Evolutionary conservation across 2,113 vertebrate genomes (phyloP).

Genomic region (Telmatochromis sp.): DNA sequence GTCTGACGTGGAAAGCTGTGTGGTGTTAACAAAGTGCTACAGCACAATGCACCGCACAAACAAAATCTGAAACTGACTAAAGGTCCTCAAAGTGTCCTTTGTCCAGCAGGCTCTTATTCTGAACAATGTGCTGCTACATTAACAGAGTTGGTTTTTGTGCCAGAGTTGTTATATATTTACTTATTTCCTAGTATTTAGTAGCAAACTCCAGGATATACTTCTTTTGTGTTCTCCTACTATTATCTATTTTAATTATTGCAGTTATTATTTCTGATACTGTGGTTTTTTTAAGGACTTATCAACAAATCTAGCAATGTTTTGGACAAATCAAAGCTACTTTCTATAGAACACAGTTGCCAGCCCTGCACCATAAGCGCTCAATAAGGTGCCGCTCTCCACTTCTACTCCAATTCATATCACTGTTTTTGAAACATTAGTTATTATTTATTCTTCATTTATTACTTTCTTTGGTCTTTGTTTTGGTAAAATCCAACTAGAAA

Average conservation of each 20-base stretch:
- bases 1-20: neutral
- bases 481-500: neutral
- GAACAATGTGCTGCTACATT: neutral
- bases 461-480: neutral
- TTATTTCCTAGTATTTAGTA: neutral
- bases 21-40: neutral
- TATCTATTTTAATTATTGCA: neutral
- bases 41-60: neutral
- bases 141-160: neutral
- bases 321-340: neutral
- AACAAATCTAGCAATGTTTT: neutral
- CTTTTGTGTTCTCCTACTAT: neutral
- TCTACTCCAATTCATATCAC: neutral
- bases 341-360: neutral
- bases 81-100: neutral
- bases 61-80: neutral
- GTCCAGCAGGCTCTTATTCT: neutral
- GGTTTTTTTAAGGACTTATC: neutral
- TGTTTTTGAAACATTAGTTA: neutral
- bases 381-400: neutral
- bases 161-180: neutral
- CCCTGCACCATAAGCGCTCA: neutral
- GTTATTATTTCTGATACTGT: neutral
- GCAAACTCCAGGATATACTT: neutral
- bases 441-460: neutral